Conservation (phyloP, 2,113 vertebrate genomes). For the Scatophagus argus region DNA sequence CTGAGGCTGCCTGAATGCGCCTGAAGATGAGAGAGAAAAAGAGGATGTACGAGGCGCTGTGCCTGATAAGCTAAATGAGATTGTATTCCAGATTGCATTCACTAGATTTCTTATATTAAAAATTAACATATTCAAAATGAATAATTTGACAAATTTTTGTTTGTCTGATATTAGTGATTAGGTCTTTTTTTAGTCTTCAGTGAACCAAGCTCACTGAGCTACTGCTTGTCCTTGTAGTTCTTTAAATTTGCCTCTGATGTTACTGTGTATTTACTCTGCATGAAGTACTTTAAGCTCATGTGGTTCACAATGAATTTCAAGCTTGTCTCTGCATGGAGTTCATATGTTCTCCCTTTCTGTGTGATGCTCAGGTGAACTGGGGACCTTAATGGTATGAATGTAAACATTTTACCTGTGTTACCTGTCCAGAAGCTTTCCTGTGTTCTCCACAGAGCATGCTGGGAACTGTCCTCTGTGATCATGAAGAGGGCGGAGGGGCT, state of each 20-base stretch:
- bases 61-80: neutral
- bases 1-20: neutral
- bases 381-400: neutral
- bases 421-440: conserved; percentile 1
- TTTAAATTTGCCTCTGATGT: neutral
- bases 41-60: neutral
- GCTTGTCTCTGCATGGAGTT: too few relatives aligned
- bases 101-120: neutral
- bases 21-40: neutral
- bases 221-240: neutral
- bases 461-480: neutral
- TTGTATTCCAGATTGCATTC: neutral
- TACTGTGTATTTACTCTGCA: neutral
- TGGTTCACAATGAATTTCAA: neutral
- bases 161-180: neutral
- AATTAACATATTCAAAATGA: neutral
- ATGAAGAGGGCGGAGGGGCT: too few relatives aligned
- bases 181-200: neutral
- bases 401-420: neutral
- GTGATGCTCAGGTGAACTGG: neutral
- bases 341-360: neutral
- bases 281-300: neutral
- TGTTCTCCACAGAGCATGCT: neutral
- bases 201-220: neutral
- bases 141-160: neutral